Evolutionary conservation across 2,113 vertebrate genomes (phyloP).

Genomic region (Ondatra zibethicus): DNA sequence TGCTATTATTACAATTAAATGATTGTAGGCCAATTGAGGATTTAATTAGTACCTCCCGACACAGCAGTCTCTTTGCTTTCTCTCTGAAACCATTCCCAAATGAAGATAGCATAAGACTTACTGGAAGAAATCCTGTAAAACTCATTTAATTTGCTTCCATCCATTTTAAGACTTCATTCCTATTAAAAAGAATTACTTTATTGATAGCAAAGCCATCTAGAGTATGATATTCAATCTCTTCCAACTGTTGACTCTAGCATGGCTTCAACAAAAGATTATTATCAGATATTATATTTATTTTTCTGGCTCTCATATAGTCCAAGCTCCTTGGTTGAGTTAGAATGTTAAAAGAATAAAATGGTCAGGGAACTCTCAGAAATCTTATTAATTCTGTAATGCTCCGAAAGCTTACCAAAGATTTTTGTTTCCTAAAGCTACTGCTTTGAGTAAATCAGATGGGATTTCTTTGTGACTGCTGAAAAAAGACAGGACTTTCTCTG

Average conservation of each 20-base stretch:
- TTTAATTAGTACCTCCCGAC: conserved; percentile 73
- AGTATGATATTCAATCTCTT: conserved; percentile 65
- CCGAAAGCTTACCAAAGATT: conserved; percentile 52
- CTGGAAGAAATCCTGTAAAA: conserved; percentile 65
- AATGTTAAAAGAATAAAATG: conserved; percentile 64
- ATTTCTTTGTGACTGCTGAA: conserved; percentile 49
- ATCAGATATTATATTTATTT: conserved; percentile 56
- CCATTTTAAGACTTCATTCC: conserved; percentile 44
- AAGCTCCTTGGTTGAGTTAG: conserved; percentile 60
- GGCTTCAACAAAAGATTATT: conserved; percentile 59
- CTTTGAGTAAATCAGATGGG: conserved; percentile 52
- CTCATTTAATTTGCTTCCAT: conserved; percentile 71
- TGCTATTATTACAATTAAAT: conserved; percentile 71
- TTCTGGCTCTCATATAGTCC: conserved; percentile 9
- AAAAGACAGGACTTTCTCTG: conserved; percentile 5
- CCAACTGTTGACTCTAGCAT: conserved; percentile 36
- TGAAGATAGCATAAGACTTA: conserved; percentile 54
- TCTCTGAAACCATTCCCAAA: conserved; percentile 56
- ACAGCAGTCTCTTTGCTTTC: conserved; percentile 68
- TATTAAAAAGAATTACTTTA: conserved; percentile 61
- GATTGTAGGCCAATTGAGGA: conserved; percentile 68
- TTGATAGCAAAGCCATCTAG: conserved; percentile 50
- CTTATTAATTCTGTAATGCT: conserved; percentile 65
- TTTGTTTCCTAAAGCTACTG: conserved; percentile 65
- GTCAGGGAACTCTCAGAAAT: conserved; percentile 59